Conservation (phyloP, 23 tunicate genomes). For the Styela plicata region DNA sequence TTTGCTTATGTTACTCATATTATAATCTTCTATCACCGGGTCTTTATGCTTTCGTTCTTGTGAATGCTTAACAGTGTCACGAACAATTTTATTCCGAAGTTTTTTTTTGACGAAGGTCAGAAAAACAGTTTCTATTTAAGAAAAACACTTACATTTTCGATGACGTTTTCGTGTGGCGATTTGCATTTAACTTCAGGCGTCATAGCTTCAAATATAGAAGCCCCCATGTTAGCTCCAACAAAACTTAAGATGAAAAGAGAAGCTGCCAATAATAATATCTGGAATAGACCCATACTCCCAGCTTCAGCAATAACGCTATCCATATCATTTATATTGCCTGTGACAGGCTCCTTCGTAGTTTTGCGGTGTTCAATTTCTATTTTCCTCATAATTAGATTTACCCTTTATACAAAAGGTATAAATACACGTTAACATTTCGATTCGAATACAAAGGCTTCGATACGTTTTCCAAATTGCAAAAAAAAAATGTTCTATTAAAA, state of each 20-base stretch:
- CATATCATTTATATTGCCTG: neutral
- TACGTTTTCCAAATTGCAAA: too few species aligned
- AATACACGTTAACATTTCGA: too few species aligned
- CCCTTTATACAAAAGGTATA: too few species aligned
- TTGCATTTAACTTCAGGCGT: neutral
- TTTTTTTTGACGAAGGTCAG: too few species aligned
- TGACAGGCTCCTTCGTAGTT: too few species aligned
- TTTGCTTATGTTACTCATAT: too few species aligned
- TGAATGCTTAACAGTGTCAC: neutral
- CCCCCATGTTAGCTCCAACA: slow-evolving; percentile 23
- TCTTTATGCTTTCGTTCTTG: neutral
- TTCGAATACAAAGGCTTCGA: too few species aligned
- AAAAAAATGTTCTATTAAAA: too few species aligned
- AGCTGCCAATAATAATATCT: neutral
- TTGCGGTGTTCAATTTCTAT: too few species aligned
- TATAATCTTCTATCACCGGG: too few species aligned
- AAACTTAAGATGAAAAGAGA: neutral
- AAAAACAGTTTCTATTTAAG: neutral
- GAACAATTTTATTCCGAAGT: too few species aligned
- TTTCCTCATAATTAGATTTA: too few species aligned
- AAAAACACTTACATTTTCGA: slow-evolving; percentile 2
- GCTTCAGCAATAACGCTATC: neutral
- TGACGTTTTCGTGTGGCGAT: slow-evolving; percentile 2
- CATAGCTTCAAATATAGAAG: slow-evolving; percentile 11
- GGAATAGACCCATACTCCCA: slow-evolving; percentile 4